Base-by-base conservation (phyloP, 2,797 vertebrate species). In the Lophius americanus region DNA sequence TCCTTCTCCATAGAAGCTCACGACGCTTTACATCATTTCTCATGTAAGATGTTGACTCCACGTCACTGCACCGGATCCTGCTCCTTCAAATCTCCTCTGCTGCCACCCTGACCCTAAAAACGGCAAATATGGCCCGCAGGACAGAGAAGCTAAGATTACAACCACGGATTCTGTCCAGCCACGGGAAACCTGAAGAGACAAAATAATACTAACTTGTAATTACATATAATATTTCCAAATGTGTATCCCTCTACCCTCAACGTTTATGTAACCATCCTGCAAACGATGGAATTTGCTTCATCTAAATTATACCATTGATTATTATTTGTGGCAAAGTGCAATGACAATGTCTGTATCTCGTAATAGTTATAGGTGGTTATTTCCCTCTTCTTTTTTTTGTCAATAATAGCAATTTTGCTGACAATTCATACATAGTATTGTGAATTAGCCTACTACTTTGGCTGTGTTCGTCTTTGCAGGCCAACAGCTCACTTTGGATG, bases 21-120 rank as follows among this genome's bases (percentile, higher is more conserved):
- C 92, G 95, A 98, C 90, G 96, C 96, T 68, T 94, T 98, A 64
- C 96, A 98, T 81, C 95, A 98, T 92, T 97, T 98, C 92, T 98
- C 96, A 73, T 98, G 96, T 92, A 98, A 99, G 91, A 98, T 99
- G 97, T 86, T 97, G 92, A 98, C 96, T 70, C 97, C 96, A 66
- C 96, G 96, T 74, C 97, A 98, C 92, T 98, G 96, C 93, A 93
- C 90, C 3, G 96, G 96, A 68, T 96, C 94, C 92, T 99, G 96
- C 92, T 95, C 96, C 87, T 98, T 96, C 94, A 99, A 97, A 79
- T 95, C 96, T 61, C 97, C 96, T 69, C 93, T 98, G 81, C 89
- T 96, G 64, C 97, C 96, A 52, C 96, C 95, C 64, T 96, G 92
- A 96, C 53, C 8, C 70, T 23, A 23, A 23, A 5, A 5, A 41